These are phyloP conservation scores for Diprion similis DNA, from an alignment of 1,140 invertebrate genomes.

Conservation along the genomic window DNA sequence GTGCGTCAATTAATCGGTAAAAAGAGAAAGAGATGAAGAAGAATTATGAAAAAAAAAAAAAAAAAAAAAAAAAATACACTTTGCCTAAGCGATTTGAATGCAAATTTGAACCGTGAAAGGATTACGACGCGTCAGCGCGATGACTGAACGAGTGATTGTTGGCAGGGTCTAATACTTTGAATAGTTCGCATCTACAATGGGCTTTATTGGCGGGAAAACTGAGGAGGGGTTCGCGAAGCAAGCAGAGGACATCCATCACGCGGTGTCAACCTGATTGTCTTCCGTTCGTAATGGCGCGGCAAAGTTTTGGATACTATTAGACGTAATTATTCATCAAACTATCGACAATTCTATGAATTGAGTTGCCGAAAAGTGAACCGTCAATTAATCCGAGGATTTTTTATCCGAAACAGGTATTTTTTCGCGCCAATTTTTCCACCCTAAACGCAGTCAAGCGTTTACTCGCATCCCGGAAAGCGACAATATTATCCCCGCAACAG, in stretches of 20 bases:
- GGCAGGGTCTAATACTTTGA: constrained; percentile 61
- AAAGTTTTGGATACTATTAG: constrained; percentile 50
- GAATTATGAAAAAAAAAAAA: no score
- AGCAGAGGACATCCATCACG: constrained; percentile 59
- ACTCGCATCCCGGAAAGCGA: constrained; percentile 15
- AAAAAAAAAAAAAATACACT: background rate
- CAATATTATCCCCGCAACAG: constrained; percentile 37
- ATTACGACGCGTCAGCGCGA: constrained; percentile 61
- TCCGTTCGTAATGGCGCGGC: constrained; percentile 44
- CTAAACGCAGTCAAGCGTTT: background rate
- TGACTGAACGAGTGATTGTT: constrained; percentile 62
- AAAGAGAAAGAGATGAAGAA: background rate
- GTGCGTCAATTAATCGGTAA: background rate
- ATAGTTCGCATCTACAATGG: constrained; percentile 64
- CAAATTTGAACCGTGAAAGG: constrained; percentile 51
- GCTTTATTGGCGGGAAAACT: constrained; percentile 60
- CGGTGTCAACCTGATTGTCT: constrained; percentile 63
- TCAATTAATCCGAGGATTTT: background rate
- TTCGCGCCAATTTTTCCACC: background rate
- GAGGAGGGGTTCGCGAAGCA: constrained; percentile 34
- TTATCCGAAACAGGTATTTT: background rate
- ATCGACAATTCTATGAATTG: background rate
- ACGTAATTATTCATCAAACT: background rate
- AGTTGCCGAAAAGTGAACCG: background rate
- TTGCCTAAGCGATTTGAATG: constrained; percentile 7